Evolutionary conservation across 2,797 vertebrate genomes (phyloP), one percentile per base, ranked within the genome.

Genomic region (Sitta carolinensis): DNA sequence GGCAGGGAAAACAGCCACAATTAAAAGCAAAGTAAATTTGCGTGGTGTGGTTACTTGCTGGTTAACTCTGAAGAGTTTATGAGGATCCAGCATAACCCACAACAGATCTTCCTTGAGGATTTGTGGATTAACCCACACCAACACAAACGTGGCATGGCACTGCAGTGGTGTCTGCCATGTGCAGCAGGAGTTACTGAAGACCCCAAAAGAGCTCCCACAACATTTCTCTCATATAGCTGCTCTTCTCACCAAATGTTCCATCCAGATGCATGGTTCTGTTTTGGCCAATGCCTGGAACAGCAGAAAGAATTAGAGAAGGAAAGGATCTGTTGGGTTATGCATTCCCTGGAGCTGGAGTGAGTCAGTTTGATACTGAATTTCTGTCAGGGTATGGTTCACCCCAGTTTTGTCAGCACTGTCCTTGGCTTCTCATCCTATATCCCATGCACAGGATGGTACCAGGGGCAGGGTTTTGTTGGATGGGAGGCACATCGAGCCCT

Each of bases 51-150:
- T 93, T 93, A 57, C 72, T 91, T 42, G 66, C 64, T 75, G 66
- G 81, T 42, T 58, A 84, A 27, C 66, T 96, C 87, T 78, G 85
- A 63, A 91, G 87, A 80, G 2, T 91, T 92, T 74, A 1, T 78
- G 90, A 84, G 72, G 69, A 89, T 61, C 84, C 87, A 87, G 54
- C 82, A 29, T 42, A 92, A 95, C 79, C 92, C 89, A 95, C 93
- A 91, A 69, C 43, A 95, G 76, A 78, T 87, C 67, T 86, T 66
- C 75, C 48, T 36, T 45, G 89, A 68, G 89, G 87, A 90, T 91
- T 92, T 92, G 82, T 94, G 89, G 87, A 85, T 87, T 89, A 87
- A 75, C 42, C 89, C 82, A 55, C 47, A 85, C 61, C 67, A 87
- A 50, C 84, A 87, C 74, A 63, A 87, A 40, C 32, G 7, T 17